These are phyloP conservation scores for Ichneumoninae sp. DNA, from an alignment of 2,888 invertebrate genomes.

Conservation along the genomic window DNA sequence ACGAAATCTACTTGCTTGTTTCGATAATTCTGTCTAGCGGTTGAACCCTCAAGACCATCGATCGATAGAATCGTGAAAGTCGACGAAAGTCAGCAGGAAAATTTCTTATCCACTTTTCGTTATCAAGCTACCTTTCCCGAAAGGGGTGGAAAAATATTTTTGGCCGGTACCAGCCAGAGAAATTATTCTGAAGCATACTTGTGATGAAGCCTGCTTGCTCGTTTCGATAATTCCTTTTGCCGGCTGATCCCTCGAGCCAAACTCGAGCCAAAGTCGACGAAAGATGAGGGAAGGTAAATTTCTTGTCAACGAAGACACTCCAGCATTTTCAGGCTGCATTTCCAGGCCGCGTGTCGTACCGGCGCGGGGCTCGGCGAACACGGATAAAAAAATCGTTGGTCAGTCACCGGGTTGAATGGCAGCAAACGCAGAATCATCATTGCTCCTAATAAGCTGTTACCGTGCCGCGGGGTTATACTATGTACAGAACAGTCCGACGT, in stretches of 20 bases:
- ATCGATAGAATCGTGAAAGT: not conserved
- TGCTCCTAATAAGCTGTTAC: slow-evolving; percentile 38
- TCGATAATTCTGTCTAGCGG: too few species aligned
- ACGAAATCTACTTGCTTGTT: too few species aligned
- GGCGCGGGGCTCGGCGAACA: not conserved
- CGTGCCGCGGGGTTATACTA: not conserved
- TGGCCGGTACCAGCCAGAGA: too few species aligned
- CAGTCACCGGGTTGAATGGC: slow-evolving; percentile 9
- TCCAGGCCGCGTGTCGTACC: not conserved
- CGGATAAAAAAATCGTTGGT: not conserved
- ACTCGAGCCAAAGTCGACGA: not conserved
- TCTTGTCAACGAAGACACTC: not conserved
- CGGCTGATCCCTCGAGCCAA: too few species aligned
- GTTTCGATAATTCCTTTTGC: too few species aligned
- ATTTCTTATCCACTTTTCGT: not conserved
- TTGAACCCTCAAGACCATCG: not conserved
- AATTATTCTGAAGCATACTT: too few species aligned
- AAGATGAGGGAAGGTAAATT: not conserved
- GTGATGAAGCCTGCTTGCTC: too few species aligned
- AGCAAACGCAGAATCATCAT: slow-evolving; percentile 31
- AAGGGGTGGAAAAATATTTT: not conserved
- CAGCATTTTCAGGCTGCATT: not conserved
- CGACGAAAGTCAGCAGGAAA: not conserved
- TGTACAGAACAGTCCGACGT: not conserved
- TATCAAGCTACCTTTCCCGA: not conserved